Percentiles rank a stretch among this genome's conserved stretches.
phyloP scores from a whole-genome alignment of 2,888 invertebrate genomes.

The Platycnemis pennipes region DNA sequence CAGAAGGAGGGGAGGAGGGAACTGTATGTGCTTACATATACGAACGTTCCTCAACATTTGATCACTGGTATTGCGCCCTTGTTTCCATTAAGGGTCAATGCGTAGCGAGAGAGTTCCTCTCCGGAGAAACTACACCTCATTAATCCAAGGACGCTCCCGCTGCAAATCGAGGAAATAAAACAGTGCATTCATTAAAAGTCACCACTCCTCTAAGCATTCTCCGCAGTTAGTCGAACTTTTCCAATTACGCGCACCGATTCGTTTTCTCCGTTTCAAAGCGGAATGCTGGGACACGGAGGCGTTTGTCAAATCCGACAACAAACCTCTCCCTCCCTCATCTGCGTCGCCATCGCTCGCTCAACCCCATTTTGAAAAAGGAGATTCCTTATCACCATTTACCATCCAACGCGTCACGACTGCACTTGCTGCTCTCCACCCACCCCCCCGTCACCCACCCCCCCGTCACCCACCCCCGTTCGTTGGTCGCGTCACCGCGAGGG shows the following conservation, averaged over 20 bases:
- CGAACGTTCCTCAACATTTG: too few species aligned
- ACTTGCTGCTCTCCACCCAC: not conserved
- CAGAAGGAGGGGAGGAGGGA: too few species aligned
- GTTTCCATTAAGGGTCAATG: too few species aligned
- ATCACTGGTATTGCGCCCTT: too few species aligned
- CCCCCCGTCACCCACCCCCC: not conserved
- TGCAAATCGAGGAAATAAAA: not conserved
- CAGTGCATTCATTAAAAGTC: not conserved
- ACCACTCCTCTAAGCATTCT: not conserved
- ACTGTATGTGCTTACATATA: too few species aligned
- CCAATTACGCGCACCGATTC: not conserved
- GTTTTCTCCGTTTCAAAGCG: not conserved
- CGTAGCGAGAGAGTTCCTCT: not conserved
- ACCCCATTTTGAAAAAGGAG: not conserved
- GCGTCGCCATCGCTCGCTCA: not conserved
- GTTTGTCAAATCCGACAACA: not conserved
- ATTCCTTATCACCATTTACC: not conserved
- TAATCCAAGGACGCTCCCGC: not conserved
- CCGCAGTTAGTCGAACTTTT: conserved; percentile 15
- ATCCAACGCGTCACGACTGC: conserved; percentile 26
- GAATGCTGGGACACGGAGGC: not conserved
- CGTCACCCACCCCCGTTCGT: not conserved
- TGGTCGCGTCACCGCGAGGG: conserved; percentile 37
- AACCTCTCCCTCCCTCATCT: not conserved
- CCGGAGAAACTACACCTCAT: not conserved